These are phyloP conservation scores for Terrapene triunguis DNA, from an alignment of 2,113 vertebrate genomes.

Conservation along the genomic window DNA sequence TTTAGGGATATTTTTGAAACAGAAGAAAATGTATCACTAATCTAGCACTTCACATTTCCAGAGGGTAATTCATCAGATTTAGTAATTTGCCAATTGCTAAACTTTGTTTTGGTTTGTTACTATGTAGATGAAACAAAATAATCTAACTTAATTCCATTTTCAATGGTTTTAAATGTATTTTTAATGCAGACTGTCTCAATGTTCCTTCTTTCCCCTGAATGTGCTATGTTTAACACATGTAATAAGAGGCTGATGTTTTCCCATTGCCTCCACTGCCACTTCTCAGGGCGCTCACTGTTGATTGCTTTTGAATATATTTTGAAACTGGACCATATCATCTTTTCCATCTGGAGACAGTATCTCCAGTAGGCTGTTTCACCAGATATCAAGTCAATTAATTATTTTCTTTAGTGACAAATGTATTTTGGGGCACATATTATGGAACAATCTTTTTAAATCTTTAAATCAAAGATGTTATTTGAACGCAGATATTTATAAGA, in stretches of 20 bases:
- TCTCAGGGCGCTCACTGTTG: background rate
- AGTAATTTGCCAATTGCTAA: background rate
- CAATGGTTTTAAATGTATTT: background rate
- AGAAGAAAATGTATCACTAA: background rate
- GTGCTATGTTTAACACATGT: background rate
- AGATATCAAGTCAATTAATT: background rate
- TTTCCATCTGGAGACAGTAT: background rate
- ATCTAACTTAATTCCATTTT: background rate
- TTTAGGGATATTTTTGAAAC: background rate
- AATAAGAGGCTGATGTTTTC: background rate
- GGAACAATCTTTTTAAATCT: background rate
- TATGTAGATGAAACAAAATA: background rate
- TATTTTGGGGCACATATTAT: background rate
- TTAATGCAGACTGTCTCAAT: background rate
- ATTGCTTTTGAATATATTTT: background rate
- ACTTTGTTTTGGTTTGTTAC: background rate
- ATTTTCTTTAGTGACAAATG: background rate
- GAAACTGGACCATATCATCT: background rate
- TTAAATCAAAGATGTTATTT: background rate
- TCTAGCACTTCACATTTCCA: background rate
- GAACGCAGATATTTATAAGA: conserved; percentile 4
- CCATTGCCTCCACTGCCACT: background rate
- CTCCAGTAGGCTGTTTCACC: background rate
- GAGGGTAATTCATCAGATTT: background rate
- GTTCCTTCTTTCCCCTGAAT: background rate